These are phyloP conservation scores for Eupithecia subfuscata DNA, from an alignment of 2,888 invertebrate genomes.

Conservation along the genomic window DNA sequence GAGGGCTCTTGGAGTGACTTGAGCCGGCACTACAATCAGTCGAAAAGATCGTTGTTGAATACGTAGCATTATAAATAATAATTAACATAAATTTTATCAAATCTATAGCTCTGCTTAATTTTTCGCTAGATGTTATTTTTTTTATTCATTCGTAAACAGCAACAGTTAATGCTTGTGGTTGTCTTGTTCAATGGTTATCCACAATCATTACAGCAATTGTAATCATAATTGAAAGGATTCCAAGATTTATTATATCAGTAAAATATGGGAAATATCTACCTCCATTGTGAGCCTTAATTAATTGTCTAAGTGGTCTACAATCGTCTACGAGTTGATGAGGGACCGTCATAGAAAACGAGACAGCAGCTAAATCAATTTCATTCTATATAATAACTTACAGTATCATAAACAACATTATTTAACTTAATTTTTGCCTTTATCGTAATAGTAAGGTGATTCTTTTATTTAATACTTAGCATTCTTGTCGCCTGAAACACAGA, in stretches of 20 bases:
- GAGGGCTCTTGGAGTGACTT: not conserved
- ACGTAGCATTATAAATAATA: no score
- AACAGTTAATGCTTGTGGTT: not conserved
- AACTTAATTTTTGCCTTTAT: no score
- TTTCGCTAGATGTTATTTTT: no score
- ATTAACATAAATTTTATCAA: no score
- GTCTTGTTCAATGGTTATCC: not conserved
- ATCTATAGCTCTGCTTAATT: no score
- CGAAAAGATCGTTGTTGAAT: no score
- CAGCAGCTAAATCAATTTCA: slow-evolving; percentile 5
- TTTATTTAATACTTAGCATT: no score
- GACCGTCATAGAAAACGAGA: slow-evolving; percentile 5
- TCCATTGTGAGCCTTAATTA: slow-evolving; percentile 29
- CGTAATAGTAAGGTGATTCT: no score
- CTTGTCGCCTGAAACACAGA: no score
- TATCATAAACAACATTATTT: no score
- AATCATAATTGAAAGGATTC: not conserved
- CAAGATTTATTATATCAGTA: not conserved
- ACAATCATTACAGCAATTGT: not conserved
- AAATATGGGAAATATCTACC: slow-evolving; percentile 21
- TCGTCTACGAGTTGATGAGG: slow-evolving; percentile 29
- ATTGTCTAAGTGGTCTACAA: slow-evolving; percentile 26
- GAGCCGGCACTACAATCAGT: not conserved
- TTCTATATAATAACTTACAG: not conserved
- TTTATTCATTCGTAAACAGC: no score